Conservation (phyloP, 2,888 invertebrate genomes). For the Leucophenga montana region DNA sequence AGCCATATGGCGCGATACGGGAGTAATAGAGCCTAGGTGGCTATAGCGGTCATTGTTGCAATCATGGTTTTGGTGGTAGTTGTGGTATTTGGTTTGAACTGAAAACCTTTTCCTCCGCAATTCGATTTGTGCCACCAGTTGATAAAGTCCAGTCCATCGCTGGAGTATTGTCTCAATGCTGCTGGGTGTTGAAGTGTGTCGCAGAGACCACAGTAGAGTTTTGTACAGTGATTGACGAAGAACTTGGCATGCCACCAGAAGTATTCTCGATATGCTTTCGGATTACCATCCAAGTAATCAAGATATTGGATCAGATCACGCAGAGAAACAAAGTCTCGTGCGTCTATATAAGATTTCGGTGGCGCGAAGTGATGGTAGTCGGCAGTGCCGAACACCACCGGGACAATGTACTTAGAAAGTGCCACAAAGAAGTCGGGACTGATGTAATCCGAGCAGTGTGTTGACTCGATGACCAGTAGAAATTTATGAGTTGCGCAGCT, state of each 20-base stretch:
- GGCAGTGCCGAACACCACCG: conserved; percentile 78
- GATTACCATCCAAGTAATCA: conserved; percentile 62
- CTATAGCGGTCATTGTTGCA: no score
- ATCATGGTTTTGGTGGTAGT: no score
- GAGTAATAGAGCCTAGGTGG: no score
- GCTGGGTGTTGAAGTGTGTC: conserved; percentile 33
- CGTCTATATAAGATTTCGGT: conserved; percentile 77
- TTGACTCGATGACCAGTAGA: conserved; percentile 79
- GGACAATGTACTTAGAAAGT: conserved; percentile 73
- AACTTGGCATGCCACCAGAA: conserved; percentile 75
- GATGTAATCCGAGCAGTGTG: conserved; percentile 79
- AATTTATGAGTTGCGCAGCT: conserved; percentile 75
- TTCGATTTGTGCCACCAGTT: conserved; percentile 45
- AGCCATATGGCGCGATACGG: no score
- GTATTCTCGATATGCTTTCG: conserved; percentile 76
- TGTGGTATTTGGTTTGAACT: no score
- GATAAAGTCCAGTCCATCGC: conserved; percentile 34
- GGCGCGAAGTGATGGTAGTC: conserved; percentile 77
- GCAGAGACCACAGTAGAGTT: conserved; percentile 55
- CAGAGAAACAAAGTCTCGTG: conserved; percentile 75
- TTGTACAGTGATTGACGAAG: conserved; percentile 25
- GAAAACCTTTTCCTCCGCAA: background rate
- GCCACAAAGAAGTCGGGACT: conserved; percentile 75
- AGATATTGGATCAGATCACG: conserved; percentile 76
- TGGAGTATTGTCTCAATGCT: background rate